Conservation (phyloP, 2,113 vertebrate genomes). For the Progne subis region DNA sequence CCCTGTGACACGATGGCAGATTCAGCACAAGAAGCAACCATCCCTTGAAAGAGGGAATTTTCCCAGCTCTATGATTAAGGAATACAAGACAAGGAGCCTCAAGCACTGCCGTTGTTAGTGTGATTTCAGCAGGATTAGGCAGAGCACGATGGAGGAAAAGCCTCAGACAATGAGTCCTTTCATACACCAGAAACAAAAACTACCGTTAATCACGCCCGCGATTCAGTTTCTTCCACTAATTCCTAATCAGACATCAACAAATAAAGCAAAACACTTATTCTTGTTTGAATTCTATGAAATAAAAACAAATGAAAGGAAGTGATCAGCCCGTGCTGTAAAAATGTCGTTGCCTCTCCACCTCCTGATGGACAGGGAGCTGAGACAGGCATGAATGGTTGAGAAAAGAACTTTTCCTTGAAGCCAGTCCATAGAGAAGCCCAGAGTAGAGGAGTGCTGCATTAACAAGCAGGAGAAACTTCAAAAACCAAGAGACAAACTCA, state of each 20-base stretch:
- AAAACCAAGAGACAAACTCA: not conserved
- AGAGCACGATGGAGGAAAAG: conserved; percentile 37
- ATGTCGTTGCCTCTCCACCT: not conserved
- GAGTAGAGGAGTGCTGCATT: not conserved
- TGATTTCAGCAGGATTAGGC: conserved; percentile 54
- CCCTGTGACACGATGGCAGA: accelerated
- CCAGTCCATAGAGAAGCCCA: accelerated
- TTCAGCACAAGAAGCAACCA: not conserved
- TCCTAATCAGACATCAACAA: conserved; percentile 60
- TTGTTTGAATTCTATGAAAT: conserved; percentile 37
- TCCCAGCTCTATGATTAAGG: not conserved
- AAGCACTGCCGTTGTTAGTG: not conserved
- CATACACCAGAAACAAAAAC: conserved; percentile 54
- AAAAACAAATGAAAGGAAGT: conserved; percentile 36
- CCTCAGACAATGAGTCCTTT: conserved; percentile 60
- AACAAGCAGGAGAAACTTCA: conserved; percentile 22
- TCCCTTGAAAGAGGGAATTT: not conserved
- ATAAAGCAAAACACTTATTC: conserved; percentile 59
- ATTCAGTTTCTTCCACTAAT: conserved; percentile 57
- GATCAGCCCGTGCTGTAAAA: not conserved
- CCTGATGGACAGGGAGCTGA: not conserved
- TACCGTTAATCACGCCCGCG: conserved; percentile 32
- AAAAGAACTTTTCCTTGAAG: not conserved
- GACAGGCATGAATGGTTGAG: not conserved
- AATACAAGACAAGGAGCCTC: not conserved